phyloP scores from a whole-genome alignment of 2,797 vertebrate genomes.

The Bradypodion pumilum region DNA sequence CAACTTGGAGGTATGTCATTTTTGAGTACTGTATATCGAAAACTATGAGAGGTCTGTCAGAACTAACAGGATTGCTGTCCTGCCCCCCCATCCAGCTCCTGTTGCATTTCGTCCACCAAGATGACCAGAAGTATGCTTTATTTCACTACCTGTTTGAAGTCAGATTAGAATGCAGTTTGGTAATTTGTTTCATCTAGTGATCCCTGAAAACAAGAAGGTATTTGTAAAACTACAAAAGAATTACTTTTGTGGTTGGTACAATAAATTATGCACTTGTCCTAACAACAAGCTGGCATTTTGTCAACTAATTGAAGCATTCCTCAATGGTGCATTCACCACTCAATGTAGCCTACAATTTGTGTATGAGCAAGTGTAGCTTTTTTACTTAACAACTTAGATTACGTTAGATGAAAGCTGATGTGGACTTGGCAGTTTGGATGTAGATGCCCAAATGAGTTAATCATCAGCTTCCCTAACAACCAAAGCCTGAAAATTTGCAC shows the following conservation, averaged over 20 bases:
- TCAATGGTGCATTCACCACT: not conserved
- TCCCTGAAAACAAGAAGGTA: not conserved
- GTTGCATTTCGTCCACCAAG: no score
- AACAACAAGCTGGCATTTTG: not conserved
- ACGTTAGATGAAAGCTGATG: not conserved
- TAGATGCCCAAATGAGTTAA: not conserved
- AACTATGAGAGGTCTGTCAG: no score
- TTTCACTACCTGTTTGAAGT: no score
- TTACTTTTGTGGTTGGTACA: not conserved
- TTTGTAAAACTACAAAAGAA: not conserved
- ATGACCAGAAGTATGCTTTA: no score
- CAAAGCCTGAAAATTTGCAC: not conserved
- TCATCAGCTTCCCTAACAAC: not conserved
- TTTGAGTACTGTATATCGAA: no score
- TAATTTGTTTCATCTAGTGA: not conserved
- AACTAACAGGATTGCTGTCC: no score
- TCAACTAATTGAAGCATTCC: not conserved
- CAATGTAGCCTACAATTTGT: constrained; percentile 5
- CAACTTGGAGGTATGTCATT: no score
- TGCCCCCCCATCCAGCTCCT: no score
- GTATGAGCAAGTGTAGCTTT: not conserved
- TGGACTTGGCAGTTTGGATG: not conserved
- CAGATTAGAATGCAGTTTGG: not conserved
- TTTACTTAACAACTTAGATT: not conserved
- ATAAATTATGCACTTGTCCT: not conserved